Percentiles rank a stretch among this genome's conserved stretches.
These are phyloP conservation scores for Folsomia candida DNA, from an alignment of 2,888 invertebrate species.

Conservation along the genomic window DNA sequence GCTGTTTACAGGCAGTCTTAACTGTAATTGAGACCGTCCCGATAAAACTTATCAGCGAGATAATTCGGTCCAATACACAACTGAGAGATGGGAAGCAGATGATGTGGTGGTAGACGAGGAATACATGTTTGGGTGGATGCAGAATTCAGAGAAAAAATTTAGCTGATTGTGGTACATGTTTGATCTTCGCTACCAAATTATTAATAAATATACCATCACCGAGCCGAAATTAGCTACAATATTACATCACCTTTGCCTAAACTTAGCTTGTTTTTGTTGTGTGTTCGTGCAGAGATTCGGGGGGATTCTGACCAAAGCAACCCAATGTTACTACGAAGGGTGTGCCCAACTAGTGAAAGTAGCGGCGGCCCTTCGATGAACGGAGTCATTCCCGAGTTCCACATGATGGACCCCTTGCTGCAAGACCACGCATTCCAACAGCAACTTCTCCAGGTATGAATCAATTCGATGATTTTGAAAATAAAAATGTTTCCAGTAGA, in stretches of 20 bases:
- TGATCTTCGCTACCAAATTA: too few species aligned
- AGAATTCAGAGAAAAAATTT: background rate
- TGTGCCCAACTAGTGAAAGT: slow-evolving; percentile 32
- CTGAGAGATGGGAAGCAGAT: too few species aligned
- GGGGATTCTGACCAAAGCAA: slow-evolving; percentile 43
- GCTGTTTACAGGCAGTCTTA: too few species aligned
- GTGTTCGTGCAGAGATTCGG: slow-evolving; percentile 42
- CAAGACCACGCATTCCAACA: slow-evolving; percentile 67
- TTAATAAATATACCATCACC: too few species aligned
- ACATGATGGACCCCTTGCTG: slow-evolving; percentile 57
- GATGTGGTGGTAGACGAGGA: background rate
- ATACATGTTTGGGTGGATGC: background rate
- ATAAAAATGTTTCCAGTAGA: too few species aligned
- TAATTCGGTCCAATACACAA: too few species aligned
- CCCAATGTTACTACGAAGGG: slow-evolving; percentile 36
- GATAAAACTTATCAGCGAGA: too few species aligned
- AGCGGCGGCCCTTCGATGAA: slow-evolving; percentile 45
- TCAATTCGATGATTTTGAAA: too few species aligned
- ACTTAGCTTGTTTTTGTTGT: background rate
- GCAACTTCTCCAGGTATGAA: slow-evolving; percentile 60
- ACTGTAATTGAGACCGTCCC: too few species aligned
- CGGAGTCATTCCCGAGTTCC: slow-evolving; percentile 44
- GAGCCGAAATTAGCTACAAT: too few species aligned
- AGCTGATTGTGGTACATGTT: too few species aligned
- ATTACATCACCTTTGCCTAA: too few species aligned